These are phyloP conservation scores for Sinhomidia bicolor DNA, from an alignment of 2,888 invertebrate genomes.

Conservation along the genomic window DNA sequence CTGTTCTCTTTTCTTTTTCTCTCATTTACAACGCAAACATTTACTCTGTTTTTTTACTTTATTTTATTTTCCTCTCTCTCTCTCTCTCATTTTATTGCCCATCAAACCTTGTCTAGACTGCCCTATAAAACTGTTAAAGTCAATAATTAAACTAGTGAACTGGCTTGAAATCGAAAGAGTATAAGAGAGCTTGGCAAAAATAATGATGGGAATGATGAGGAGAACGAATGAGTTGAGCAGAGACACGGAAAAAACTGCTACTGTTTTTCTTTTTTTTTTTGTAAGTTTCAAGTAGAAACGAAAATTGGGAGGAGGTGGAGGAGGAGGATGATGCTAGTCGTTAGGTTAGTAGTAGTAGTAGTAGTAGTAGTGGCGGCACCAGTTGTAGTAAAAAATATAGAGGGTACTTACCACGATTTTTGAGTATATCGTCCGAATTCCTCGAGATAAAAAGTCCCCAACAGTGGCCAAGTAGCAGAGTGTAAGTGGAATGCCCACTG, in stretches of 20 bases:
- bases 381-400: background rate
- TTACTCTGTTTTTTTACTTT: conserved; percentile 46
- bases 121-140: conserved; percentile 52
- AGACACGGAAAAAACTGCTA: background rate
- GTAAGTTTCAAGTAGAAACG: background rate
- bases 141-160: conserved; percentile 65
- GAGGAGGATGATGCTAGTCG: no score
- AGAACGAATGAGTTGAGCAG: conserved; percentile 28
- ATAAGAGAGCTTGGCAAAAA: background rate
- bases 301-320: background rate
- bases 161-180: background rate
- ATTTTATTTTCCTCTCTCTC: no score
- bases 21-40: background rate
- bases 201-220: background rate
- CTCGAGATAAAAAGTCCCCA: conserved; percentile 80
- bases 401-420: conserved; percentile 78
- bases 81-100: conserved; percentile 66
- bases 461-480: conserved; percentile 80
- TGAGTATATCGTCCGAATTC: conserved; percentile 79
- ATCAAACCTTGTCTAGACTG: conserved; percentile 61
- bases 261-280: background rate
- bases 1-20: background rate
- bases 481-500: conserved; percentile 80
- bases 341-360: no score
- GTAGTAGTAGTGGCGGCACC: no score